These are phyloP conservation scores for Oophaga pumilio DNA, from an alignment of 2,113 vertebrate species.

Conservation along the genomic window DNA sequence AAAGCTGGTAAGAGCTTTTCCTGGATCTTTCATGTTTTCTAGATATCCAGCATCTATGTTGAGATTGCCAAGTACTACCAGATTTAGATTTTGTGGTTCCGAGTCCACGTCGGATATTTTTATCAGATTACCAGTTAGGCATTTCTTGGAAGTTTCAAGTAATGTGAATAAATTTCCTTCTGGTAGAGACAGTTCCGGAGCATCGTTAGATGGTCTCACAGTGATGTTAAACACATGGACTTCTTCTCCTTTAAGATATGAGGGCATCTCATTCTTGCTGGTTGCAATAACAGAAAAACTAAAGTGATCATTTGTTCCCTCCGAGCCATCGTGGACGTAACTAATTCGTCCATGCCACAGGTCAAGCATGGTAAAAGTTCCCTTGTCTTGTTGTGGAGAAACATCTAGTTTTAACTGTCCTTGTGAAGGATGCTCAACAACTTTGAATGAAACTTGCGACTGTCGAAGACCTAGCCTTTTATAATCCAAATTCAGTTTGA, in stretches of 20 bases:
- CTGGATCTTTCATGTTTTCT: constrained; percentile 76
- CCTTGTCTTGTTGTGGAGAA: constrained; percentile 69
- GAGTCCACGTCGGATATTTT: constrained; percentile 83
- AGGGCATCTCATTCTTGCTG: constrained; percentile 74
- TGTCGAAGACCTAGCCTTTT: constrained; percentile 77
- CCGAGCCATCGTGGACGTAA: constrained; percentile 87
- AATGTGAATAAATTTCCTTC: constrained; percentile 82
- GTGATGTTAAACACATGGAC: constrained; percentile 77
- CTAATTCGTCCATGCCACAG: constrained; percentile 79
- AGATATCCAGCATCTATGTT: constrained; percentile 84
- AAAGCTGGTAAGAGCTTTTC: constrained; percentile 76
- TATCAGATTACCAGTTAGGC: constrained; percentile 74
- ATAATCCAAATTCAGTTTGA: constrained; percentile 81
- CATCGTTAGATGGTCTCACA: constrained; percentile 83
- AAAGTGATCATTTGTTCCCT: constrained; percentile 80
- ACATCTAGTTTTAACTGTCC: constrained; percentile 80
- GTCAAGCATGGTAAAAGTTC: constrained; percentile 83
- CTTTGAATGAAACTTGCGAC: constrained; percentile 83
- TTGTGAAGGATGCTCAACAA: constrained; percentile 74
- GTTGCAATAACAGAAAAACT: constrained; percentile 79
- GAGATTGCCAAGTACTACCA: constrained; percentile 84
- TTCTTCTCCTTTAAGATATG: constrained; percentile 72
- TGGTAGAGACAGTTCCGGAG: constrained; percentile 81
- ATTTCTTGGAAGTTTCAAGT: constrained; percentile 84
- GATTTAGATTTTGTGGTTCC: constrained; percentile 68